Percentiles rank a stretch among this genome's conserved stretches.
These are phyloP conservation scores for Huso huso DNA, from an alignment of 2,797 vertebrate species.

Conservation along the genomic window DNA sequence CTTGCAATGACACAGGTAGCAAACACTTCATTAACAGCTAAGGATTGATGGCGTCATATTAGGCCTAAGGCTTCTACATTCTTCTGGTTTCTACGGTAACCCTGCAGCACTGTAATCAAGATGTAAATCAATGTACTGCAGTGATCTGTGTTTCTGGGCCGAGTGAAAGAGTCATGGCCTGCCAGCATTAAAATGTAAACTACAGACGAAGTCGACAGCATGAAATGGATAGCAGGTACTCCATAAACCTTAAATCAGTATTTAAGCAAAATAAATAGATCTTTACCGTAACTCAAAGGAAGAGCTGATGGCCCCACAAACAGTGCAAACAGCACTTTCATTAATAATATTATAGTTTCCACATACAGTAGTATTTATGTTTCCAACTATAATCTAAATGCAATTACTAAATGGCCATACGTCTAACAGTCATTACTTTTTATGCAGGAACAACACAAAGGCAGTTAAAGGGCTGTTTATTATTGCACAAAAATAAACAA, in stretches of 20 bases:
- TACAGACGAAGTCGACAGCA: background rate
- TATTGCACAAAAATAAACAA: no score
- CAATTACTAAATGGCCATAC: no score
- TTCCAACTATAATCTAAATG: no score
- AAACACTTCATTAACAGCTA: background rate
- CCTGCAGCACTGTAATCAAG: conserved; percentile 27
- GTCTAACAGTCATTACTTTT: no score
- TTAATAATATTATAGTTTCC: no score
- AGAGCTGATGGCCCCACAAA: background rate
- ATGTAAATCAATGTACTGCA: conserved; percentile 34
- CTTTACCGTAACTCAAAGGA: background rate
- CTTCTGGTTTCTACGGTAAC: conserved; percentile 50
- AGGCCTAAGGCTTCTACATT: conserved; percentile 14
- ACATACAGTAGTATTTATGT: no score
- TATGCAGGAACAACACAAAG: no score
- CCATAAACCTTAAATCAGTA: background rate
- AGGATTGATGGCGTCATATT: background rate
- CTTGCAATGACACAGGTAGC: background rate
- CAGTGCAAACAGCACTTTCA: no score
- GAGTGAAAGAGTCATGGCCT: background rate
- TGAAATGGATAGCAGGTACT: background rate
- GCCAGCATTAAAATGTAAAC: background rate
- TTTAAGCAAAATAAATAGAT: no score
- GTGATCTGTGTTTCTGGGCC: conserved; percentile 26
- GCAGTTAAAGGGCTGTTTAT: no score